These are phyloP conservation scores for Callorhinus ursinus DNA, from an alignment of 2,113 vertebrate species.

Conservation along the genomic window DNA sequence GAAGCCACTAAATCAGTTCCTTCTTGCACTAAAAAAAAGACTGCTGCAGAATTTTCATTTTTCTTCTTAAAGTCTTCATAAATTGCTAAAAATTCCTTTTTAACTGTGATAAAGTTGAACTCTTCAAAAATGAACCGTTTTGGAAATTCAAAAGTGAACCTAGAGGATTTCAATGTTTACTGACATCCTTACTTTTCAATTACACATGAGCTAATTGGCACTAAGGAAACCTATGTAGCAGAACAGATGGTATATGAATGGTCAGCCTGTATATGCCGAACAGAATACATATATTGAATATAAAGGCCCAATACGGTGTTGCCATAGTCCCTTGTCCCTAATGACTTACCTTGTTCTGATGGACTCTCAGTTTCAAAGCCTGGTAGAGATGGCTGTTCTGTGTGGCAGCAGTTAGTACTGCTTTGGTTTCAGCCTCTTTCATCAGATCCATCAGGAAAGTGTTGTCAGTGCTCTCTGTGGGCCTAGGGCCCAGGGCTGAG, in stretches of 20 bases:
- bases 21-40: neutral
- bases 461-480: conserved; percentile 45
- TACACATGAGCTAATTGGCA: neutral
- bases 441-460: neutral
- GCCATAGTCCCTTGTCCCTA: neutral
- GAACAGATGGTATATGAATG: neutral
- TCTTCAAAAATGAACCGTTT: neutral
- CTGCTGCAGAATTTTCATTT: neutral
- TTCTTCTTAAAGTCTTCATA: neutral
- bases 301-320: neutral
- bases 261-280: too few relatives aligned
- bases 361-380: neutral
- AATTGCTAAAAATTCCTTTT: neutral
- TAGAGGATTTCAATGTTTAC: neutral
- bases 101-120: neutral
- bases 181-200: neutral
- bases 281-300: neutral
- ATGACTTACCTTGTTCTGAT: conserved; percentile 64
- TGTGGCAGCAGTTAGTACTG: neutral
- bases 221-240: neutral
- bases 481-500: conserved; percentile 63
- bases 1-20: neutral
- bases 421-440: neutral
- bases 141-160: conserved; percentile 6
- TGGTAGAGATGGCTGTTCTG: neutral